Evolutionary conservation across 2,797 vertebrate species (phyloP), one percentile per base, ranked within the genome.

Genomic region (Macropodus opercularis): DNA sequence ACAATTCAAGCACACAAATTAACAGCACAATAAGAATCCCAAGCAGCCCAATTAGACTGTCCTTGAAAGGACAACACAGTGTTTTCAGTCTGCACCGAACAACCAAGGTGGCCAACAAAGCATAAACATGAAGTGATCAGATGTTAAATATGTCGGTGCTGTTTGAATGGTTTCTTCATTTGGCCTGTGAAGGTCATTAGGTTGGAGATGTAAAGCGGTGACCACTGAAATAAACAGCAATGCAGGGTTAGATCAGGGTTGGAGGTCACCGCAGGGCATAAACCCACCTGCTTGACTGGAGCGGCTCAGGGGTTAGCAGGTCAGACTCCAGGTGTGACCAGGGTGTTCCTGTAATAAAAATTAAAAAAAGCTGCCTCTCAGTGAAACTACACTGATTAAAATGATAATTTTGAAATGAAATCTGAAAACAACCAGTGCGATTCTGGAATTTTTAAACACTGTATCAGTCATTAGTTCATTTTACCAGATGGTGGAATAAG

Each of bases 1-100:
- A 59, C 64, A 58, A 56, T 79, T 72, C 52, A 72, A 59, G 17
- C 34, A 49, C 18, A 49, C 38, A 64, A 23, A 62, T 44, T 18
- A 56, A 42, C 24, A 54, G 31, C 54, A 23, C 23, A 36, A 56
- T 26, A 38, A 13, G 34, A 54, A 51, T 39, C n/a, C 41, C 14
- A 17, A 54, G 26, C 14, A 53, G 18, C n/a, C 19, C 14, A 9
- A 47, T 78, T 59, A 24, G 15, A 46, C 19, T 52, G 24, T 22
- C 43, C 63, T 70, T 38, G 42, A 60, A 15, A 2, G 18, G 26
- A 54, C 26, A 44, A 23, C 35, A 44, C 32, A 27, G 10, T 19
- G 42, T 26, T 13, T 2, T 19, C n/a, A n/a, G 13, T 46, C 17
- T 7, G 18, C 6, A 26, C 35, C 11, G 19, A 3, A 31, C 41